phyloP scores from a whole-genome alignment of 2,797 vertebrate genomes.

The Adrianichthys oophorus region DNA sequence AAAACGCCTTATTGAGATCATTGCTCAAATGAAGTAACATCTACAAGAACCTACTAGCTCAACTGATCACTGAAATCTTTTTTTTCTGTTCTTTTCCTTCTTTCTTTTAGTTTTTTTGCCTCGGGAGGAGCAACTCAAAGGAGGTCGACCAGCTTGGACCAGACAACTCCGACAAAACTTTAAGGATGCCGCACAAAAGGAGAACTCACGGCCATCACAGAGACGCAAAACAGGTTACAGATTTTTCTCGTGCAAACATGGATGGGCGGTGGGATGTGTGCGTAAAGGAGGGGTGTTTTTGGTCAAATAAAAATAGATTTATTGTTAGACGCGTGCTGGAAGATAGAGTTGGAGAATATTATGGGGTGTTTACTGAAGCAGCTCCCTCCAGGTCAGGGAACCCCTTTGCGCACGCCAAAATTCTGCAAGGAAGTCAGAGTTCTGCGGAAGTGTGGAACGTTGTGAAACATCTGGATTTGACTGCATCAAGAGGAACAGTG shows the following conservation, averaged over 20 bases:
- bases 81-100: constrained; percentile 3
- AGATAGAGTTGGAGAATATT: no score
- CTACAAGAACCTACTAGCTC: constrained; percentile 2
- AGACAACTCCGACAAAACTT: constrained; percentile 1
- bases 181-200: constrained; percentile 75
- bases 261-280: no score
- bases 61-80: neutral
- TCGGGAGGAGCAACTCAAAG: constrained; percentile 58
- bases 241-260: neutral
- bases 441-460: no score
- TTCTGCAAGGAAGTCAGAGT: no score
- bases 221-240: constrained; percentile 56
- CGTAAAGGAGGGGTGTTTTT: no score
- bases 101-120: constrained; percentile 5
- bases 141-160: constrained; percentile 6
- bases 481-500: no score
- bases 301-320: no score
- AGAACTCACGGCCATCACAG: constrained; percentile 63
- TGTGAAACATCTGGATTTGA: no score
- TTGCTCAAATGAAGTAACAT: neutral
- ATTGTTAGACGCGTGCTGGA: no score
- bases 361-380: no score
- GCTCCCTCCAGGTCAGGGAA: no score
- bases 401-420: no score
- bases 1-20: neutral